Percentiles rank a stretch among this genome's conserved stretches.
Conservation (phyloP, 30 jellyfish, hydroid and myxozoan species). For the Hydractinia echinata region DNA sequence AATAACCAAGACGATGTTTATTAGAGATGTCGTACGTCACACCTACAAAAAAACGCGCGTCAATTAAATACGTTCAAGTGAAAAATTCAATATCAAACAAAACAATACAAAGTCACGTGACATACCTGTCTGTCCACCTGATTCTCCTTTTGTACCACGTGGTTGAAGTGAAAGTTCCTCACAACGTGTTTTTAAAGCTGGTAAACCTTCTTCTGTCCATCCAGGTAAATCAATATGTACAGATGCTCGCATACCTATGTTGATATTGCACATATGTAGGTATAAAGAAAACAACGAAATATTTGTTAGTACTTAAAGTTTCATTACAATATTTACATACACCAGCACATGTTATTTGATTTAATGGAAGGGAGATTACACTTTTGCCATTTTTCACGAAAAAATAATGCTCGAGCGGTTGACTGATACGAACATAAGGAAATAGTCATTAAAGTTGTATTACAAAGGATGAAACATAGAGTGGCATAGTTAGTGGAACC, state of each 20-base stretch:
- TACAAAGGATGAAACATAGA: too few species aligned
- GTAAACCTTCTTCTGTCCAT: conserved; percentile 16
- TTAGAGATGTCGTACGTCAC: conserved; percentile 27
- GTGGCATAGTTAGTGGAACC: too few species aligned
- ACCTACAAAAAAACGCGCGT: not conserved
- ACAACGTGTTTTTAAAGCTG: not conserved
- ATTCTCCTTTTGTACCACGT: conserved; percentile 29
- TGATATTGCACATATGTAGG: too few species aligned
- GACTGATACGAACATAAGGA: too few species aligned
- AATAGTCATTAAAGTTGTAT: too few species aligned
- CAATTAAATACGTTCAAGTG: not conserved
- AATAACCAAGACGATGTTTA: conserved; percentile 13
- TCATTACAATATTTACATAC: too few species aligned
- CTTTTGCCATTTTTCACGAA: too few species aligned
- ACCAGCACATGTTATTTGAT: too few species aligned
- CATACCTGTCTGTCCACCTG: conserved; percentile 9
- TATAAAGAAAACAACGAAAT: too few species aligned
- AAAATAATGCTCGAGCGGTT: too few species aligned
- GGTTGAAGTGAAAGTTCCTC: conserved; percentile 10
- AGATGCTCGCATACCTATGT: conserved; percentile 21
- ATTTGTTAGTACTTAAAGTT: too few species aligned
- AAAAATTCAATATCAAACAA: not conserved
- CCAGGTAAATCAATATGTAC: conserved; percentile 32
- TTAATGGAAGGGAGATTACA: too few species aligned
- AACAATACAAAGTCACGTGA: not conserved